These are phyloP conservation scores for Aplochiton taeniatus DNA, from an alignment of 2,797 vertebrate species.

Conservation along the genomic window DNA sequence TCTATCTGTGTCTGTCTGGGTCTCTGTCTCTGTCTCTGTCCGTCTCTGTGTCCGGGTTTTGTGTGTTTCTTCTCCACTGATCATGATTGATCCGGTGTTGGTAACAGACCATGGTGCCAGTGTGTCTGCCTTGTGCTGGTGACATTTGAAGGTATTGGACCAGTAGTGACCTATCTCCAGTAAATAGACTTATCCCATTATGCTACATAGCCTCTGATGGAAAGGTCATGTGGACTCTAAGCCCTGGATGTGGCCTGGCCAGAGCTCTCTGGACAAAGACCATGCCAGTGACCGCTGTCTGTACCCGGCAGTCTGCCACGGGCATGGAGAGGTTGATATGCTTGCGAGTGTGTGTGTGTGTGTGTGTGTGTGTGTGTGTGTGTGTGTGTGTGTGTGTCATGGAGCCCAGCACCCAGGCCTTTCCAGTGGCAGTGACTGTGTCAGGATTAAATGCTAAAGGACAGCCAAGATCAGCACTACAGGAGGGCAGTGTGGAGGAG, in stretches of 20 bases:
- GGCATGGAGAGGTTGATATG: slow-evolving; percentile 6
- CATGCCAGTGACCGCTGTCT: too few relatives aligned
- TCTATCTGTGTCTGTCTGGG: background rate
- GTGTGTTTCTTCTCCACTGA: too few relatives aligned
- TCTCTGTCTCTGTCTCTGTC: background rate
- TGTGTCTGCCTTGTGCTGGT: background rate
- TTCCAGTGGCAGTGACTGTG: background rate
- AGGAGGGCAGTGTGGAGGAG: slow-evolving; percentile 36
- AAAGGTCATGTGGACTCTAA: slow-evolving; percentile 11
- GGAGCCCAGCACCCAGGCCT: too few relatives aligned
- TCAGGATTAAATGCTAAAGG: slow-evolving; percentile 48
- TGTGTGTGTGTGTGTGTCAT: slow-evolving; percentile 21
- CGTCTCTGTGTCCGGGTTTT: slow-evolving; percentile 8
- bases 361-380: slow-evolving; percentile 30
- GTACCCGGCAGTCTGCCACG: too few relatives aligned
- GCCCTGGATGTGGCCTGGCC: too few relatives aligned
- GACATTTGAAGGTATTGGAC: slow-evolving; percentile 3
- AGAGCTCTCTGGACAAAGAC: too few relatives aligned
- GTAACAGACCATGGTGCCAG: background rate
- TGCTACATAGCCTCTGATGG: background rate
- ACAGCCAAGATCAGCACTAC: slow-evolving; percentile 48
- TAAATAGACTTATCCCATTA: slow-evolving; percentile 6
- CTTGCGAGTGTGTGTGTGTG: slow-evolving; percentile 21
- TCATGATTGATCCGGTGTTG: too few relatives aligned
- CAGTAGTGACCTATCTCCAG: background rate